phyloP scores from a whole-genome alignment of 2,888 invertebrate genomes.

The Allophyes oxyacanthae region DNA sequence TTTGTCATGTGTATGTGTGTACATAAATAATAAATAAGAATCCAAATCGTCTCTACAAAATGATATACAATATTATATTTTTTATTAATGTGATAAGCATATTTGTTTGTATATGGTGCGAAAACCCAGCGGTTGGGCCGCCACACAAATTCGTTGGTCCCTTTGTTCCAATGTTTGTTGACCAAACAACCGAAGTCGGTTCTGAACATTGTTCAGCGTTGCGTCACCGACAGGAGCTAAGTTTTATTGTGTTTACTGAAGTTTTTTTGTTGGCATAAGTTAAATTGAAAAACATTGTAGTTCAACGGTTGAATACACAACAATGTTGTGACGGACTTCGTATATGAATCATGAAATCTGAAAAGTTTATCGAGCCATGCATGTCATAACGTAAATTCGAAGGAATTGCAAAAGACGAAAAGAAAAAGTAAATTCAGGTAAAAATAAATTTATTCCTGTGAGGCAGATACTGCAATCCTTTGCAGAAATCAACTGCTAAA shows the following conservation, averaged over 20 bases:
- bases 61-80: conserved; percentile 6
- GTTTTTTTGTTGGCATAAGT: conserved; percentile 33
- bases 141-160: conserved; percentile 47
- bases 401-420: too few relatives aligned
- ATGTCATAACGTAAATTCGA: too few relatives aligned
- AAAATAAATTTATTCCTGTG: too few relatives aligned
- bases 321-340: neutral
- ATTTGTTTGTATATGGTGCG: conserved; percentile 54
- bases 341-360: neutral
- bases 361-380: conserved; percentile 1
- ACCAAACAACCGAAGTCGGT: conserved; percentile 55
- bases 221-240: conserved; percentile 51
- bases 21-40: too few relatives aligned
- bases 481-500: too few relatives aligned
- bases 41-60: neutral
- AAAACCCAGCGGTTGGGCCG: conserved; percentile 49
- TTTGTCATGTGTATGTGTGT: too few relatives aligned
- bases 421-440: too few relatives aligned
- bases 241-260: conserved; percentile 47
- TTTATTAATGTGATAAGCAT: conserved; percentile 28
- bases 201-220: conserved; percentile 53
- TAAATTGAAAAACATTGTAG: conserved; percentile 17
- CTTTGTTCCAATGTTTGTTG: conserved; percentile 64
- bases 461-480: too few relatives aligned
- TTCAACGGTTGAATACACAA: too few relatives aligned